These are phyloP conservation scores for Heteropelma amictum DNA, from an alignment of 2,888 invertebrate genomes.

Conservation along the genomic window DNA sequence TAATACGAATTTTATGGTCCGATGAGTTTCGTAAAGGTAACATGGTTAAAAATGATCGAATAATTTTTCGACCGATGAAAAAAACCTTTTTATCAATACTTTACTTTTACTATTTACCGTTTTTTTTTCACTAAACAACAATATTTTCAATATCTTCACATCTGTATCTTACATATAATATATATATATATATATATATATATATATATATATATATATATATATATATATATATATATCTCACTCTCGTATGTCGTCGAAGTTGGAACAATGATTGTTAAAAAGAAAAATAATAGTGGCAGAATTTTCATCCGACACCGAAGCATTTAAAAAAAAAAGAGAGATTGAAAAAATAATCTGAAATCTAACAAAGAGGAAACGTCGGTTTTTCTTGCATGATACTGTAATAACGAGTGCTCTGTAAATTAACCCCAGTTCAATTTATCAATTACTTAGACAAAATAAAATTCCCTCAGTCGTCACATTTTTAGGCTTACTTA, in stretches of 20 bases:
- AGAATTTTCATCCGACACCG: conserved; percentile 51
- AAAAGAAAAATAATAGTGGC: conserved; percentile 38
- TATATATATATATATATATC: not conserved
- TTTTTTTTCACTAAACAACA: no score
- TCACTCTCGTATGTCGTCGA: conserved; percentile 7
- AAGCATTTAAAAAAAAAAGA: conserved; percentile 37
- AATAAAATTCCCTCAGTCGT: no score
- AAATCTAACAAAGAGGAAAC: conserved; percentile 12
- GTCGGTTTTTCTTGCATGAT: not conserved
- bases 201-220: not conserved
- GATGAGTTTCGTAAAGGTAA: no score
- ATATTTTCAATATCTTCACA: no score
- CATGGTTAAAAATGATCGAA: not conserved
- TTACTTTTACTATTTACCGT: not conserved
- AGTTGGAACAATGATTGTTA: conserved; percentile 20
- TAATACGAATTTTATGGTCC: conserved; percentile 52
- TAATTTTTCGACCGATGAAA: not conserved
- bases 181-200: no score
- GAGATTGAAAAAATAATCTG: not conserved
- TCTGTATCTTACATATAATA: no score
- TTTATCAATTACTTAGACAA: no score
- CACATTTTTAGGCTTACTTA: not conserved
- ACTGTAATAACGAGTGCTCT: not conserved
- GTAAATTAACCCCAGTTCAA: not conserved
- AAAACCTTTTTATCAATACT: not conserved